Evolutionary conservation across 2,113 vertebrate genomes (phyloP).

Genomic region (Toxotes chatareus): DNA sequence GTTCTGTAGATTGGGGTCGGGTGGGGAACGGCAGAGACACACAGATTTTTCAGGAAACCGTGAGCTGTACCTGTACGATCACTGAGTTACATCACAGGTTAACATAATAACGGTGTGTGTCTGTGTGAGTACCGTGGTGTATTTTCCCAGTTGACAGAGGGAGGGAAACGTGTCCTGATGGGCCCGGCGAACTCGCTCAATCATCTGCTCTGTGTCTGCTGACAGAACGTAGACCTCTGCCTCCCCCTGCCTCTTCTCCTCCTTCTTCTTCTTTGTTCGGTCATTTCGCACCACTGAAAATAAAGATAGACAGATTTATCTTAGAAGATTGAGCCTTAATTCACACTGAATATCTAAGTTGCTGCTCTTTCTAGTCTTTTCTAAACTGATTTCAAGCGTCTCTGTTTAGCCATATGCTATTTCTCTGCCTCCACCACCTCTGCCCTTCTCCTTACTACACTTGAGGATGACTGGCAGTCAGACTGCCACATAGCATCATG

Average conservation of each 20-base stretch:
- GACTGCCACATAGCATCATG: too few relatives aligned
- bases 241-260: slow-evolving; percentile 75
- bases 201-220: slow-evolving; percentile 92
- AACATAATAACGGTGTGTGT: neutral
- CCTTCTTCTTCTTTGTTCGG: slow-evolving; percentile 84
- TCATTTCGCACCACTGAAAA: slow-evolving; percentile 82
- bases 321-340: neutral
- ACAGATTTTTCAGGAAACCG: neutral
- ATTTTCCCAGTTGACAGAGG: slow-evolving; percentile 83
- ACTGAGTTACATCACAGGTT: neutral
- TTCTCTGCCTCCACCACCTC: too few relatives aligned
- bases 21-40: neutral
- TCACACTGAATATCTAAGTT: neutral
- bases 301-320: neutral
- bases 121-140: slow-evolving; percentile 77
- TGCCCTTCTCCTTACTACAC: too few relatives aligned
- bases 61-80: too few relatives aligned
- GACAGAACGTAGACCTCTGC: slow-evolving; percentile 90
- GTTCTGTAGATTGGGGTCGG: slow-evolving; percentile 54
- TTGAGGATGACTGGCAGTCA: too few relatives aligned
- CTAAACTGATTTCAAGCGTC: neutral
- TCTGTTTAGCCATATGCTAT: too few relatives aligned
- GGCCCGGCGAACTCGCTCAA: slow-evolving; percentile 92
- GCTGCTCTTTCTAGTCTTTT: neutral
- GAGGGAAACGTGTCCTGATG: slow-evolving; percentile 96